Base-by-base conservation (phyloP, 2,888 invertebrate species). In the Thera britannica region DNA sequence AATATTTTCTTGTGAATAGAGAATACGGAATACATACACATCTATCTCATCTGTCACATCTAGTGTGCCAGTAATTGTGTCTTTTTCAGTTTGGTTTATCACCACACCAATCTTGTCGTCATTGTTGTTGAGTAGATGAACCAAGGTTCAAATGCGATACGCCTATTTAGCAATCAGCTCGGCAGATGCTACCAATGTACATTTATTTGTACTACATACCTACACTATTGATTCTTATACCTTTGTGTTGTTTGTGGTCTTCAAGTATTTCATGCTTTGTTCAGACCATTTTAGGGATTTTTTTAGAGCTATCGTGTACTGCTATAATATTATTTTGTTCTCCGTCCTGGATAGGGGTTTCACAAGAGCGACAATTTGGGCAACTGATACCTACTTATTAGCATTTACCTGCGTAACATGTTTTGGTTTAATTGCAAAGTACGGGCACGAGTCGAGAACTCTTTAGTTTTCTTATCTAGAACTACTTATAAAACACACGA, bases 121-220 rank as follows among this genome's bases (percentile, higher is more conserved):
- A 81, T 85, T 86, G 83, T 85, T 71, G 73, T 73, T 70, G 48
- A 77, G 75, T 75, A 80, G 76, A 78, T 86, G 81, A 82, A 80
- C 80, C 82, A 77, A 76, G 73, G 68, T 62, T 73, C 54, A 54
- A 54, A 74, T 74, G 76, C 74, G 73, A 74, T 72, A 74, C 70
- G 72, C 72, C 68, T 70, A 76, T 69, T 75, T 72, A 64, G 70
- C 77, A 76, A 76, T 79, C 77, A 69, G 68, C 72, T 69, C 23
- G 76, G 70, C 6, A 9, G 9, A 9, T 46, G 9, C 9, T 46
- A 7, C 78, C 75, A 73, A 67, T 65, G 12, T 49, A 51, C 59
- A 75, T 79, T 78, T n/a, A 75, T 79, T 23, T 23, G 23, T 23
- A 23, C 23, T 23, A 23, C 23, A 23, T 23, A 23, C 23, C 23